Conservation (phyloP, 2,113 vertebrate genomes). For the Pterocles gutturalis region DNA sequence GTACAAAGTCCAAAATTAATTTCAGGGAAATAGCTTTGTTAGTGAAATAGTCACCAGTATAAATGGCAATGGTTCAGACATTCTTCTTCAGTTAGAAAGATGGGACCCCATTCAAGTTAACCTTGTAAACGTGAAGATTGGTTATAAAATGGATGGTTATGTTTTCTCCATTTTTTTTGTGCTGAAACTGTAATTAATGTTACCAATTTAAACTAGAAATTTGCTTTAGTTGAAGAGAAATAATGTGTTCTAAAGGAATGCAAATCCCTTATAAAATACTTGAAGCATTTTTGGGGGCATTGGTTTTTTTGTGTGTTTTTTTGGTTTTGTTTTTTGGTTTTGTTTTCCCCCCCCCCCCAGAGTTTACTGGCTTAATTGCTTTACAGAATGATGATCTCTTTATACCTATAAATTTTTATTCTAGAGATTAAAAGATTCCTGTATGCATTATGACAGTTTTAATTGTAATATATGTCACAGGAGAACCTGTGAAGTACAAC, state of each 20-base stretch:
- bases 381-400: background rate
- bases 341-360: background rate
- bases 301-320: too few relatives aligned
- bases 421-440: background rate
- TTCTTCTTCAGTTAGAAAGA: background rate
- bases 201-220: background rate
- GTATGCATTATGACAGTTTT: background rate
- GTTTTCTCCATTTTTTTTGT: background rate
- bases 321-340: background rate
- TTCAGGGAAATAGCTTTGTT: background rate
- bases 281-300: background rate
- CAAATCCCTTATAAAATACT: background rate
- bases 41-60: background rate
- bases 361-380: background rate
- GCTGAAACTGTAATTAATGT: background rate
- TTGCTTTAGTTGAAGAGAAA: background rate
- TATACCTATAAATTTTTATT: background rate
- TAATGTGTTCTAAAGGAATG: background rate
- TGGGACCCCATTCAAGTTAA: background rate
- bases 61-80: background rate
- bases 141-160: background rate
- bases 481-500: background rate
- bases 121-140: background rate
- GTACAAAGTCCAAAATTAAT: background rate
- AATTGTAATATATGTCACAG: rapidly evolving